Evolutionary conservation across 2,888 invertebrate species (phyloP), one percentile per base, ranked within the genome.

Genomic region (Orthosia cruda): DNA sequence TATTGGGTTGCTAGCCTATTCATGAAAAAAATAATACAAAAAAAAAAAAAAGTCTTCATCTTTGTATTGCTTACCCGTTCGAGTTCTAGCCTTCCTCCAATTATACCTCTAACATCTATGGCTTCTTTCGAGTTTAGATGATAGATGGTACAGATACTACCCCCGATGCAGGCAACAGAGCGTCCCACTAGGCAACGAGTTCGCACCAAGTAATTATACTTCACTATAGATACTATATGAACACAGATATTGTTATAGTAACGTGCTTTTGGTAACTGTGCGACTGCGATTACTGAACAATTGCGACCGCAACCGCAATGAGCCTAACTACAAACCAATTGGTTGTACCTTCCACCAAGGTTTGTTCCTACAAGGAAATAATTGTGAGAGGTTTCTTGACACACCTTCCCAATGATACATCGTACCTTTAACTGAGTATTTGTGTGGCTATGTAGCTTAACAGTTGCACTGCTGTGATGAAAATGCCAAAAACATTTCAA

Each of bases 221-320:
- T 52, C 26, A 26, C 26, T 5, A 32, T 9, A 40, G 40, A 20
- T n/a, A 52, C 12, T 54, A 20, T 54, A 13, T 11, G 20, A 12
- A 4, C n/a, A 54, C 40, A 32, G 32, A 32, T 32, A 32, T 32
- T 32, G 32, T 32, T 0, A 26, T 7, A 32, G 5, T 32, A 32
- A 32, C 32, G 32, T 54, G 20, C 12, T 20, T 5, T 23, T 15
- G 20, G n/a, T 59, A 40, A 40, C 26, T 23, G 16, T 47, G n/a
- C 49, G n/a, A 58, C 58, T 40, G n/a, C 49, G 54, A 66, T 62
- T 74, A 63, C 54, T 45, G 26, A 63, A 66, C 63, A 63, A 57
- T 5, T 40, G 57, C 3, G 15, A 76, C 76, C 63, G 5, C 55
- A 80, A 76, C 76, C 62, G 50, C 64, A 57, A 32, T 64, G 23